Evolutionary conservation across 2,888 invertebrate species (phyloP), one percentile per base, ranked within the genome.

Genomic region (Lycaena phlaeas): DNA sequence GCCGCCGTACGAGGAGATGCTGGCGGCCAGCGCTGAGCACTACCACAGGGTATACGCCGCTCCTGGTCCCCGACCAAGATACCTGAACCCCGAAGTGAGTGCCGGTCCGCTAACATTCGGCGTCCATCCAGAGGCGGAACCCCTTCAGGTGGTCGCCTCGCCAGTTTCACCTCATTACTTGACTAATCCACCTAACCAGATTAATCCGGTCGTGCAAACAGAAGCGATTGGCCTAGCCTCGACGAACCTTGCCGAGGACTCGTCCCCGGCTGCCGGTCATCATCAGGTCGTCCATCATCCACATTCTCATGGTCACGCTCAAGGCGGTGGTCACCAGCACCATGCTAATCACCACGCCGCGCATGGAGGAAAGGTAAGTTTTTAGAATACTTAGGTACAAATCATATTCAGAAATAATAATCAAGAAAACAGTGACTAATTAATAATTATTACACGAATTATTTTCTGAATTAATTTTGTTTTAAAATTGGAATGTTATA

Each of bases 321-420:
- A 78, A 2, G 87, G 87, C 1, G 88, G 86, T 0, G 89, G 89
- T 0, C 78, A 86, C 27, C 71, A 78, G 10, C 77, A 87, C 12
- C 85, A 87, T 30, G 74, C 69, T 0, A 79, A 84, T 11, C 85
- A 88, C 48, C 72, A 86, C 45, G 77, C 70, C 1, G 74, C 84
- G 4, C 85, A 87, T 45, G 89, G 87, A 4, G 86, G 85, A 14
- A 87, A 88, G 75, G 85, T 34, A 15, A n/a, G n/a, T n/a, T n/a
- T n/a, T n/a, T n/a, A 30, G 14, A 7, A 4, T 4, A 10, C 10
- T 30, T 2, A n/a, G n/a, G n/a, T n/a, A n/a, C n/a, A n/a, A n/a
- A n/a, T n/a, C n/a, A 30, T 9, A 10, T 9, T 29, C 27, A 4
- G 10, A n/a, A 27, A 29, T 9, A 29, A 14, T n/a, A n/a, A n/a